Evolutionary conservation across 2,888 invertebrate genomes (phyloP).

Genomic region (Melikaiella ostensackeni): DNA sequence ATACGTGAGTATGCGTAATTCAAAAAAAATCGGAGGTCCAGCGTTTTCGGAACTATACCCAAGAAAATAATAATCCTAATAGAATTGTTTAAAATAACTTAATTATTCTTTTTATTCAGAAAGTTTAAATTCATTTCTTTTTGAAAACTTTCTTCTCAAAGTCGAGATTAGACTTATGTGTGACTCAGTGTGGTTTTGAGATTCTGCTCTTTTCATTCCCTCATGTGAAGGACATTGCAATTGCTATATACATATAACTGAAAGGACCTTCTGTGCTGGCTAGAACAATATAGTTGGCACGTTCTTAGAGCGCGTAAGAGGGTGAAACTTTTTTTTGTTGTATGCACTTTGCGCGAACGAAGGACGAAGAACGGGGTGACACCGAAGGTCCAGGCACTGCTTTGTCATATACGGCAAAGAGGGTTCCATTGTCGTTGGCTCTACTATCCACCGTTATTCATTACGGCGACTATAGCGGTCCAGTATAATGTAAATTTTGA

Average conservation of each 20-base stretch:
- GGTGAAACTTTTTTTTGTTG: conserved; percentile 53
- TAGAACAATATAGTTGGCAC: conserved; percentile 48
- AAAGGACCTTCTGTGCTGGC: conserved; percentile 43
- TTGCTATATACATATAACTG: conserved; percentile 5
- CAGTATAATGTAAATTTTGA: conserved; percentile 57
- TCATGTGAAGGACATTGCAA: conserved; percentile 15
- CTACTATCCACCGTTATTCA: conserved; percentile 56
- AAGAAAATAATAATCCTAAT: no score
- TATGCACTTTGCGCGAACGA: conserved; percentile 53
- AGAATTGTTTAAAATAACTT: no score
- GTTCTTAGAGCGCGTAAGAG: conserved; percentile 47
- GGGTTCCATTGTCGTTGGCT: conserved; percentile 53
- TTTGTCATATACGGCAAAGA: conserved; percentile 53
- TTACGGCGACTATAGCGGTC: conserved; percentile 53
- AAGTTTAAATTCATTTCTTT: no score
- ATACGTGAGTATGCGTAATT: no score
- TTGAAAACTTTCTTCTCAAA: neutral
- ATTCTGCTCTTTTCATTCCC: conserved; percentile 22
- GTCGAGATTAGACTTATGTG: neutral
- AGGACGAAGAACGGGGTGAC: conserved; percentile 49
- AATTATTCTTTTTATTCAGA: no score
- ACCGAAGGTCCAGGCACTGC: conserved; percentile 46
- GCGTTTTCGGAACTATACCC: no score
- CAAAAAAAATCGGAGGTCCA: no score
- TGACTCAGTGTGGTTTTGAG: conserved; percentile 12